Evolutionary conservation across 2,888 invertebrate genomes (phyloP), one percentile per base, ranked within the genome.

Genomic region (Philonicus albiceps): DNA sequence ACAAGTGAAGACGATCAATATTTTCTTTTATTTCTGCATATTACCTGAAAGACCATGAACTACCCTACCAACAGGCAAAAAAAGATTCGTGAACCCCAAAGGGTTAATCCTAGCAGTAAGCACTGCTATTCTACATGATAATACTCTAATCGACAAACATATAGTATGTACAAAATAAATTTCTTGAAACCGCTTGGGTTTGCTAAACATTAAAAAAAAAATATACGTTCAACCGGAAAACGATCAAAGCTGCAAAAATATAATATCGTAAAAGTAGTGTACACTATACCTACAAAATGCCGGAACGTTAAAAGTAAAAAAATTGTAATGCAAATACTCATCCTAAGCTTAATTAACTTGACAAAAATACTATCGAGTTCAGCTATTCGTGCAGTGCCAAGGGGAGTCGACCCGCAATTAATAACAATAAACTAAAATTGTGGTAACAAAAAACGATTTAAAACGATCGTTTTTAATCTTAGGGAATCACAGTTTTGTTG

Each of bases 401-500:
- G 22, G 64, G 64, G 11, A 64, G 64, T 64, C 64, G 27, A 64
- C 55, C 64, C 64, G 55, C 55, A 81, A 55, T 30, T 34, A 81
- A 84, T 73, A 43, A 72, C 16, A 49, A 84, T 84, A 73, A 83
- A 64, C 55, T 83, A 83, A 73, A 74, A 74, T 81, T 80, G 85
- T 87, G 87, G 87, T 87, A 87, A 87, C 87, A 49, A 86, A 86
- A 78, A 88, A 87, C 87, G 87, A 87, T 88, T 74, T 88, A 88
- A 88, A 88, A 87, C 87, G 87, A 88, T 88, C 87, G 87, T 88
- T 87, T 88, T 88, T 88, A 89, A 88, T 87, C 87, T 87, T 88
- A 88, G 87, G 87, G 88, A 88, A 89, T 89, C 89, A 89, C 89
- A 89, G 89, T 88, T 89, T 88, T 88, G 88, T 88, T 88, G 88